Evolutionary conservation across 2,888 invertebrate genomes (phyloP), one percentile per base, ranked within the genome.

Genomic region (Hypsopygia costalis): DNA sequence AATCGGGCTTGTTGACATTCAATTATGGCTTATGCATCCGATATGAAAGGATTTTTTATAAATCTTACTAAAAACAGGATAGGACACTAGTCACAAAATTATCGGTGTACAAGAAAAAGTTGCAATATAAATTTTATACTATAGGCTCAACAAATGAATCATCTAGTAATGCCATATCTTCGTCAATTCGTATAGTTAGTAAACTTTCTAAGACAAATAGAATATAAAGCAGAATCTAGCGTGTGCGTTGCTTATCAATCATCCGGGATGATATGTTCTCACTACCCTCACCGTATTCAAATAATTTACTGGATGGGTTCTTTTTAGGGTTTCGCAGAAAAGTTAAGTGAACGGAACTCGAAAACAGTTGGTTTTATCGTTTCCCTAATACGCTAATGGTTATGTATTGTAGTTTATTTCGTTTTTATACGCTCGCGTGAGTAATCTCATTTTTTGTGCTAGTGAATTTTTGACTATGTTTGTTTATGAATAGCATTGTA

Each of bases 241-340:
- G 73, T 76, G 77, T 63, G 67, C 51, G 49, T 45, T 34, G 66
- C 62, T 58, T 69, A 76, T 76, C 70, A 74, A 75, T 76, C 76
- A 70, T 67, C 50, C 45, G 39, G 51, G 59, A 65, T 61, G 56
- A 70, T 70, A 58, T 62, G 59, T 58, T 56, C 50, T 47, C 51
- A 49, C 36, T 51, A 41, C 55, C 54, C 44, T 40, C 33, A 45
- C 43, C 55, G 47, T 62, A 51, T 57, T 51, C 52, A 52, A 58
- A 55, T 55, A 57, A 55, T 58, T 49, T 46, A 47, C 44, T 39
- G 20, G 35, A 33, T 20, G 34, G 22, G 38, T 11, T 35, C 10
- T 30, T 25, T 25, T 7, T 25, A n/a, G 8, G n/a, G 25, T 6
- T 6, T 7, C n/a, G 1, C 25, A 25, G 25, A 2, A 25, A 25